Percentiles rank a stretch among this genome's conserved stretches.
Conservation (phyloP, 2,888 invertebrate species). For the Polyommatus icarus region DNA sequence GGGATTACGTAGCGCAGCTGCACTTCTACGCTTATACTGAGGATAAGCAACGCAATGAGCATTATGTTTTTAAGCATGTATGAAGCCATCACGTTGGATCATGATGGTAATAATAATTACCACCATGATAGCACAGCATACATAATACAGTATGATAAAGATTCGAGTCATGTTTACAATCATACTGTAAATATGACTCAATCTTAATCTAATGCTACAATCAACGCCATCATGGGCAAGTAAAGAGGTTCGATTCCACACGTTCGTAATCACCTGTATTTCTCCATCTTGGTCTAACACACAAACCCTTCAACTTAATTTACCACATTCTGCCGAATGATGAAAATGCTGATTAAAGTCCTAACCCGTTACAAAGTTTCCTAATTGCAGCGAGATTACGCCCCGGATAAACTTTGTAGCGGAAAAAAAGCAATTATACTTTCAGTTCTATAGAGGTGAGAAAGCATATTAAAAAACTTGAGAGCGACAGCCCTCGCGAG, state of each 20-base stretch:
- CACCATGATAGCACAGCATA: too few relatives aligned
- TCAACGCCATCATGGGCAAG: neutral
- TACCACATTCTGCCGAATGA: neutral
- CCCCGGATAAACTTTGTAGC: conserved; percentile 59
- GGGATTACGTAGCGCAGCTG: neutral
- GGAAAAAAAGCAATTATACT: conserved; percentile 76
- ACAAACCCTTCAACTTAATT: neutral
- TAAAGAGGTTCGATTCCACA: neutral
- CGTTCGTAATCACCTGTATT: neutral
- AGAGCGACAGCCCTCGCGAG: conserved; percentile 73
- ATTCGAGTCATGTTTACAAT: too few relatives aligned
- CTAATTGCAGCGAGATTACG: conserved; percentile 67
- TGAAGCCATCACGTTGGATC: neutral
- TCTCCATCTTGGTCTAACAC: neutral
- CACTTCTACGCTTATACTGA: neutral
- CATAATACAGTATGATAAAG: too few relatives aligned
- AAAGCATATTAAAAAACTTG: conserved; percentile 79
- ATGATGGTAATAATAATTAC: neutral
- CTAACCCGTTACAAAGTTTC: conserved; percentile 46
- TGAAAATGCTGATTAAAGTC: conserved; percentile 36
- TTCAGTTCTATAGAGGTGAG: conserved; percentile 75
- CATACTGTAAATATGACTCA: too few relatives aligned
- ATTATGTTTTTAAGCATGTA: neutral
- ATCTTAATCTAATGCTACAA: neutral
- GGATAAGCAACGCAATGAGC: neutral